Base-by-base conservation (phyloP, 2,797 vertebrate genomes). In the Argentina silus region DNA sequence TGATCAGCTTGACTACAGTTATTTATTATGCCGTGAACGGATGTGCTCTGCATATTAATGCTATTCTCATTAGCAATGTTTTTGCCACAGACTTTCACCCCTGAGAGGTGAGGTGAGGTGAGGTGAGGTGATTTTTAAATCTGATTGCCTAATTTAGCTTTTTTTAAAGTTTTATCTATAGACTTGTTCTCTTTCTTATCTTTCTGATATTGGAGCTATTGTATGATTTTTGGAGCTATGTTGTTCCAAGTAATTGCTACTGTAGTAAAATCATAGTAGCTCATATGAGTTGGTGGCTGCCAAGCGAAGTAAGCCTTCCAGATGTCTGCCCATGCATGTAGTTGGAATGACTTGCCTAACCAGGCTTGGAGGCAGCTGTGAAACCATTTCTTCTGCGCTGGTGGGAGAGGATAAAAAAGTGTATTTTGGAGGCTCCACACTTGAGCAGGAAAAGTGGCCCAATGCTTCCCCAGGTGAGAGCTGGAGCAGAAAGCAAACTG, bases 381-480 rank as follows among this genome's bases (percentile, higher is more conserved):
- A 57, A 57, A 27, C 19, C 9, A 50, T 70, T 66, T 57, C 11
- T 47, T 62, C n/a, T 7, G 10, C 7, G 7, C 5, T 50, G 55
- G 36, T 75, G 62, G 59, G 19, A 17, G 27, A 70, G 19, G 19
- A 19, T 56, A 23, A 55, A n/a, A 63, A 72, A 42, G 45, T 56
- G 57, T 75, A 72, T 81, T 67, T 67, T 80, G 27, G 59, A 10
- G 70, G 50, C 17, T 2, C 73, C 57, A 50, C 23, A 62, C 69
- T 64, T 74, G 60, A 15, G 14, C 74, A 44, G 68, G 64, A 73
- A 15, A 61, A 80, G 82, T n/a, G 78, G 82, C 23, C 42, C 44
- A 50, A 27, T 77, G 76, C 12, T 73, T 78, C 59, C 74, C 81
- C 67, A 75, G 83, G 79, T 82, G 72, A 82, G 72, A 78, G 65